phyloP scores from a whole-genome alignment of 2,113 vertebrate genomes.

The Phodopus roborovskii region DNA sequence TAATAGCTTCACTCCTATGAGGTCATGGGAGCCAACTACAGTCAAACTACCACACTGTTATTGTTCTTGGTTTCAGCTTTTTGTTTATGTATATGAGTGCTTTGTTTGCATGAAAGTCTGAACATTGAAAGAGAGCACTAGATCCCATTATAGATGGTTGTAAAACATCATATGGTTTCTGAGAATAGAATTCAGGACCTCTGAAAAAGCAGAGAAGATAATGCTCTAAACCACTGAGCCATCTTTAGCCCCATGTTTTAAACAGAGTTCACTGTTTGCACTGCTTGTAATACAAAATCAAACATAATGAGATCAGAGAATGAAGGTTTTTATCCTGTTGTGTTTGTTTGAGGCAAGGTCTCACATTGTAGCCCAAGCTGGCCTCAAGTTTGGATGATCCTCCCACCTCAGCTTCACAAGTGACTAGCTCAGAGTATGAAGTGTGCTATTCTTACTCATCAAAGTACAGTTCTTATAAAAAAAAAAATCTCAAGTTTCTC shows the following conservation, averaged over 20 bases:
- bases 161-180: background rate
- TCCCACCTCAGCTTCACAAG: background rate
- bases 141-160: background rate
- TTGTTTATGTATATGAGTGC: background rate
- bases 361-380: background rate
- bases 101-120: background rate
- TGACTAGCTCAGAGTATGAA: conserved; percentile 11
- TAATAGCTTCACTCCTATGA: background rate
- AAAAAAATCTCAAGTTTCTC: background rate
- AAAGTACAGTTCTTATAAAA: conserved; percentile 20
- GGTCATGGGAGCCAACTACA: background rate
- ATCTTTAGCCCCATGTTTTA: conserved; percentile 63
- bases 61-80: conserved; percentile 73
- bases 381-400: background rate
- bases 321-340: background rate
- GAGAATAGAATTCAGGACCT: background rate
- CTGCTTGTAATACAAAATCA: conserved; percentile 53
- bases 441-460: conserved; percentile 4
- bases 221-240: background rate
- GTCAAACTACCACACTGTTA: background rate
- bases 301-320: conserved; percentile 66
- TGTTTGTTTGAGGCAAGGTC: background rate
- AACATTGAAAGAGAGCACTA: background rate
- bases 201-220: background rate
- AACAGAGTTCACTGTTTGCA: conserved; percentile 71